Evolutionary conservation across 2,113 vertebrate genomes (phyloP).

Genomic region (Lutjanus erythropterus): DNA sequence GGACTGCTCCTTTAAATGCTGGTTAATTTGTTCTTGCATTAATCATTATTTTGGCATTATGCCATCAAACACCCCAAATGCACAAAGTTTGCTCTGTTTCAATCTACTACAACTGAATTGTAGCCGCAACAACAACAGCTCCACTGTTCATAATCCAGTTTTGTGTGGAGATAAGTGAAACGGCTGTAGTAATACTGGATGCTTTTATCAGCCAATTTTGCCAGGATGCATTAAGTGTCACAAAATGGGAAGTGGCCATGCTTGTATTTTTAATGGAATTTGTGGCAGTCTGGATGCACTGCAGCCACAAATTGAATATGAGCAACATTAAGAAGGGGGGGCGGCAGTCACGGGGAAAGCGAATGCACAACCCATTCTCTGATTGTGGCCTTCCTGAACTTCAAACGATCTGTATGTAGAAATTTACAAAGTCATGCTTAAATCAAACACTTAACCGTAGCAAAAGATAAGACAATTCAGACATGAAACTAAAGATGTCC

Average conservation of each 20-base stretch:
- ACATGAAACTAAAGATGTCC: neutral
- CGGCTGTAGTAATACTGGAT: conserved; percentile 5
- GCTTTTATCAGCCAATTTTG: conserved; percentile 33
- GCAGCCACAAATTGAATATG: conserved; percentile 22
- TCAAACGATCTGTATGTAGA: neutral
- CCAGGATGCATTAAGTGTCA: conserved; percentile 25
- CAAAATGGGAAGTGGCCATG: conserved; percentile 1
- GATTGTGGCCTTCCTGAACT: neutral
- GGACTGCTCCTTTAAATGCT: neutral
- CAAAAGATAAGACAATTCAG: neutral
- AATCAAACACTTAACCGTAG: neutral
- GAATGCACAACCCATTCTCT: neutral
- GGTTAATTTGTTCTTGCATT: neutral
- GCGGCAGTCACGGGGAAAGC: neutral
- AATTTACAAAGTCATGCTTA: neutral
- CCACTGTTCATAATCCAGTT: conserved; percentile 17
- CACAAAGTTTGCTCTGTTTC: conserved; percentile 3
- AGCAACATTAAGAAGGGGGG: conserved; percentile 8
- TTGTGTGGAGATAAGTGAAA: conserved; percentile 21
- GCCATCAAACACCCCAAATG: too few species aligned
- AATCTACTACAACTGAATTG: neutral
- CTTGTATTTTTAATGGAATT: conserved; percentile 29
- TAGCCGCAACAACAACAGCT: neutral
- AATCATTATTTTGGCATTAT: neutral
- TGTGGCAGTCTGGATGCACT: conserved; percentile 19